Base-by-base conservation (phyloP, 2,797 vertebrate genomes). In the Anableps anableps region DNA sequence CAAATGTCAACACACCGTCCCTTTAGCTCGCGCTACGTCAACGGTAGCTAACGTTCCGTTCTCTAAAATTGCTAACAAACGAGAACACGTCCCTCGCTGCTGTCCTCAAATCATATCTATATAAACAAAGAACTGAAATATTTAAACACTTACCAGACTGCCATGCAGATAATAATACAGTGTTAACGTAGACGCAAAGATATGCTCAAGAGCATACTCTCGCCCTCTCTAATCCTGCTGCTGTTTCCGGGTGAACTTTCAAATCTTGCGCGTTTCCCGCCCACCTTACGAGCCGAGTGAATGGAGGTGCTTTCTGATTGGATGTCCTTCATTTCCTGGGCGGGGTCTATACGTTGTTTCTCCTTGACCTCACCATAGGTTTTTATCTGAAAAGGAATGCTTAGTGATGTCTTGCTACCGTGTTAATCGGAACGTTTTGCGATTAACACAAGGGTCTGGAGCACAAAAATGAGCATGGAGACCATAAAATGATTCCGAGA, bases 231-330 rank as follows among this genome's bases (percentile, higher is more conserved):
- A 26, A 14, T 48, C 38, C 14, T 81, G 64, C 74, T 84, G 85
- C 78, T 85, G 81, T 76, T 95, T 96, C 95, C 95, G 90, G 94
- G 94, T 88, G 4, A 74, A 94, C 94, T 94, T 96, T 96, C 95
- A 96, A 96, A 96, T 94, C 91, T 95, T 93, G 95, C 96, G 96
- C 95, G 92, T 91, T 93, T 72, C 21, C 86, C 80, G 74, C 84
- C 87, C 48, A 79, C 50, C 48, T 70, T 45, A 0, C 34, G 21
- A 60, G 81, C 23, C 19, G 60, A 11, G 0, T 72, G 78, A 89
- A 80, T 75, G 23, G 79, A 21, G 1, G 0, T 0, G 34, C 16
- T 4, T 0, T 84, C 13, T 90, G 86, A 94, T 93, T 94, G 91
- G 92, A n/a, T 74, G 26, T 1, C 66, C 41, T 1, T 0, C 19